Evolutionary conservation across 2,888 invertebrate species (phyloP), one percentile per base, ranked within the genome.

Genomic region (Willowsia nigromaculata): DNA sequence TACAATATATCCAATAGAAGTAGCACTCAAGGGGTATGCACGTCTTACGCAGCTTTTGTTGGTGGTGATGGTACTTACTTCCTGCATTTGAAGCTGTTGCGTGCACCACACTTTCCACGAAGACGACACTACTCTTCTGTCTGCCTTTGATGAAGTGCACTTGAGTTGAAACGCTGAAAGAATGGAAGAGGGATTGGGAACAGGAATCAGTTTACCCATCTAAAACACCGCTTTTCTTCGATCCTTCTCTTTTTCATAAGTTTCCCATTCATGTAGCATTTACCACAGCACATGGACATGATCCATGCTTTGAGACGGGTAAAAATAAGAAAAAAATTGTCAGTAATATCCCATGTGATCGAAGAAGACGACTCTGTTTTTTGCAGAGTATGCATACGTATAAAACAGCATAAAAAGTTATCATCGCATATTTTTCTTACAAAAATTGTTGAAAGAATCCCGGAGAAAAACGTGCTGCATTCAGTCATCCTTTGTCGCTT

Each of bases 131-230:
- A 40, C 40, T 37, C 18, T 33, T 71, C 15, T 71, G 33, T 81
- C 56, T 74, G 71, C 15, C 71, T 86, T 86, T 86, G 86, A 86
- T 86, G 86, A 81, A 86, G 86, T 80, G 80, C 71, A 86, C 86
- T 86, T 80, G 86, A 80, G 65, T 71, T 18, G 43, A n/a, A n/a
- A n/a, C n/a, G n/a, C n/a, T n/a, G 43, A 76, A 80, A 13, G 37
- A 71, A 30, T 27, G 6, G 40, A 40, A 9, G 50, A 50, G n/a
- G 30, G 50, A 76, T 50, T 50, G 50, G 27, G 50, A 43, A 27
- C 27, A 30, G n/a, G 30, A 50, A 27, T 76, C 76, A 76, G 30
- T 50, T 76, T 76, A 25, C 50, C 18, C 76, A 50, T 68, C 76
- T 30, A 47, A 76, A 25, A 18, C 15, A 6, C 2, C 68, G 43